phyloP scores from a whole-genome alignment of 2,888 invertebrate genomes.

The Malacosoma neustria region DNA sequence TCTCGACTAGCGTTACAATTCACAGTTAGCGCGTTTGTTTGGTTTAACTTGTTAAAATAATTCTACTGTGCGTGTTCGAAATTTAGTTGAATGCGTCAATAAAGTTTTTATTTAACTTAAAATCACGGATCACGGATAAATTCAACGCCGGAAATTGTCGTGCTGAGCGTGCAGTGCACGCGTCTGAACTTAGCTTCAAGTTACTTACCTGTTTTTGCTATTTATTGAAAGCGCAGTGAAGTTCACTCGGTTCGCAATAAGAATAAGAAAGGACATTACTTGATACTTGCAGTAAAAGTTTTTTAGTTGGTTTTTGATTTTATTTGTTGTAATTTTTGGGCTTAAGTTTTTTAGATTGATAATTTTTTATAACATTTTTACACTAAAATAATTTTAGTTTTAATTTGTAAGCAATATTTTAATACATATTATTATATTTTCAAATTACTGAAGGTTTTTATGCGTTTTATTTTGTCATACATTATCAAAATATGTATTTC shows the following conservation, averaged over 20 bases:
- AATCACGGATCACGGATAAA: constrained; percentile 2
- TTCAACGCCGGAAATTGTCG: too few relatives aligned
- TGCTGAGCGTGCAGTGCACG: constrained; percentile 10
- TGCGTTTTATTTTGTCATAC: too few relatives aligned
- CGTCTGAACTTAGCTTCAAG: constrained; percentile 25
- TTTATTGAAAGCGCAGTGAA: constrained; percentile 29
- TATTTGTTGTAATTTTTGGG: too few relatives aligned
- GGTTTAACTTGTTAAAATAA: constrained; percentile 39
- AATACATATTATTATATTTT: too few relatives aligned
- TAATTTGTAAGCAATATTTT: too few relatives aligned
- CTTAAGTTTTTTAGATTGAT: too few relatives aligned
- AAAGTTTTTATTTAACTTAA: constrained; percentile 35
- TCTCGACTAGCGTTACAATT: constrained; percentile 28
- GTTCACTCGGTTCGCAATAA: constrained; percentile 26
- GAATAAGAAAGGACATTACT: constrained; percentile 23
- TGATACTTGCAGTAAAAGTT: constrained; percentile 27
- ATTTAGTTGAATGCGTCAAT: constrained; percentile 42
- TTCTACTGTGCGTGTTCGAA: constrained; percentile 45
- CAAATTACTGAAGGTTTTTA: too few relatives aligned
- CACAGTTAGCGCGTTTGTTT: constrained; percentile 41
- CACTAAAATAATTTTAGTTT: too few relatives aligned
- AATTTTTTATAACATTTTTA: too few relatives aligned
- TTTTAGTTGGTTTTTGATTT: too few relatives aligned
- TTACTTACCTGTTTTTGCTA: constrained; percentile 8
- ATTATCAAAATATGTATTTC: too few relatives aligned